Conservation (phyloP, 2,797 vertebrate genomes). For the Calcarius lapponicus region DNA sequence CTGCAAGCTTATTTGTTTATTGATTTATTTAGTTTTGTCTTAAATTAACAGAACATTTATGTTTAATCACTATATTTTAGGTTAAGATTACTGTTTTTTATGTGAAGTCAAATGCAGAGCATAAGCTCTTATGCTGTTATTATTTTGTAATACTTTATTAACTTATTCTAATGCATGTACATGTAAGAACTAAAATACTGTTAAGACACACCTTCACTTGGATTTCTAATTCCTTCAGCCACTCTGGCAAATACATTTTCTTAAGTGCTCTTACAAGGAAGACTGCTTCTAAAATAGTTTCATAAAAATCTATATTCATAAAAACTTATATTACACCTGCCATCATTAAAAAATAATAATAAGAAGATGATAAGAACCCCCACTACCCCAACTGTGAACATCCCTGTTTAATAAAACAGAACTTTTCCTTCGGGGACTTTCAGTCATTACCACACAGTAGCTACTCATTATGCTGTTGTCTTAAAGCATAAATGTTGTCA, state of each 20-base stretch:
- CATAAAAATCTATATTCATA: neutral
- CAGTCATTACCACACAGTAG: neutral
- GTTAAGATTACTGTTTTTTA: neutral
- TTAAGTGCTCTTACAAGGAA: neutral
- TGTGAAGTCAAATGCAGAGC: neutral
- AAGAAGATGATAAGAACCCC: rapidly evolving
- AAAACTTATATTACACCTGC: no score
- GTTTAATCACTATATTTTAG: neutral
- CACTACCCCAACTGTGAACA: neutral
- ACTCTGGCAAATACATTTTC: neutral
- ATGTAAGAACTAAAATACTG: neutral
- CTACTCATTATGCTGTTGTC: conserved; percentile 27
- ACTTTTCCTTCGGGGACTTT: conserved; percentile 22
- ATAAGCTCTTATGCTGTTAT: neutral
- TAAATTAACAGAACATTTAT: neutral
- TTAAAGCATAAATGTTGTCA: conserved; percentile 5
- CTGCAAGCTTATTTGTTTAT: neutral
- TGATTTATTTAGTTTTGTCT: neutral
- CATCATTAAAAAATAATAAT: no score
- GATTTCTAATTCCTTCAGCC: neutral
- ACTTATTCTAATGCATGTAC: neutral
- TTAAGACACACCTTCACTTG: neutral
- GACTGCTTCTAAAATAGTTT: neutral
- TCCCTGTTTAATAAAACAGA: neutral
- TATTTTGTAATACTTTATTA: neutral